Conservation (phyloP, 2,797 vertebrate genomes). For the Phrynocephalus vlangalii region DNA sequence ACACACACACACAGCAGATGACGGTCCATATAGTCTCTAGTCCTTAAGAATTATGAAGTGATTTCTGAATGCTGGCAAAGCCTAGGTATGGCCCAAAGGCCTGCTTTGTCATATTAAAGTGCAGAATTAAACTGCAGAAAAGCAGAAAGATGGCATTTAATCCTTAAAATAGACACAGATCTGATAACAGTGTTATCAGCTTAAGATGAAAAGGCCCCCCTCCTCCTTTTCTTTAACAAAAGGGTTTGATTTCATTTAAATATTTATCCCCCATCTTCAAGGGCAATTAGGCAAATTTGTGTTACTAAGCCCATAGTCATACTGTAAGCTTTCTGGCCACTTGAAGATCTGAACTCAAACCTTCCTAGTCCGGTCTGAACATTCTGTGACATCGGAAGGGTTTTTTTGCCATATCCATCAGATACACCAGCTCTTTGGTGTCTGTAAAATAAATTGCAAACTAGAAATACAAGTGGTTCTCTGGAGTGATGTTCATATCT, state of each 20-base stretch:
- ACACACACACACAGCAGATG: background rate
- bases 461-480: background rate
- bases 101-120: background rate
- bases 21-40: background rate
- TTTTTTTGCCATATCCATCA: background rate
- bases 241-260: background rate
- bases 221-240: background rate
- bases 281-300: background rate
- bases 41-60: background rate
- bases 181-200: background rate
- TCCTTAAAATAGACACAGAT: background rate
- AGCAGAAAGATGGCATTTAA: background rate
- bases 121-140: background rate
- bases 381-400: background rate
- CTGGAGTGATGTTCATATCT: background rate
- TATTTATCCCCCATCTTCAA: background rate
- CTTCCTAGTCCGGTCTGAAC: background rate
- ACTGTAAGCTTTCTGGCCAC: background rate
- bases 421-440: background rate
- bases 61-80: too few relatives aligned
- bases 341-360: background rate
- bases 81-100: background rate
- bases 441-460: background rate
- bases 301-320: background rate
- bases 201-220: background rate